Conservation (phyloP, 1,140 invertebrate species). For the Paralvinella palmiformis region DNA sequence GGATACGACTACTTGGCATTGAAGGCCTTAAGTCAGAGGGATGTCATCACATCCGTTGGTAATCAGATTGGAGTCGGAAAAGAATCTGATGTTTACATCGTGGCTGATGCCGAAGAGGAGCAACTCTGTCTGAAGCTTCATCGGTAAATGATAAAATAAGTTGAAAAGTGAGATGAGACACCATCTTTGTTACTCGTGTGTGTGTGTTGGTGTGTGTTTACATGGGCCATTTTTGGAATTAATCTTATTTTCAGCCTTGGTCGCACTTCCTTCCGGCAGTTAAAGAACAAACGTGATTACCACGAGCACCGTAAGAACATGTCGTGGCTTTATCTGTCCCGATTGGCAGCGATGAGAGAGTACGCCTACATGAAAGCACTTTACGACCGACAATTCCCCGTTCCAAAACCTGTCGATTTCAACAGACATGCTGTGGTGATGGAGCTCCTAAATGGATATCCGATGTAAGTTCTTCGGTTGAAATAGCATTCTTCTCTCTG, state of each 20-base stretch:
- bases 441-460: conserved; percentile 71
- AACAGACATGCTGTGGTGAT: conserved; percentile 96
- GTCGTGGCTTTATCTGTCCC: conserved; percentile 96
- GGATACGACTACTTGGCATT: conserved; percentile 97
- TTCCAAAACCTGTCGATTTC: conserved; percentile 89
- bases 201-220: neutral
- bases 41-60: conserved; percentile 79
- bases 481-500: no score
- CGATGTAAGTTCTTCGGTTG: conserved; percentile 49
- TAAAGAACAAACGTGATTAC: conserved; percentile 96
- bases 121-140: conserved; percentile 83
- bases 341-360: conserved; percentile 94
- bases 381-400: conserved; percentile 82
- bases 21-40: conserved; percentile 74
- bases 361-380: conserved; percentile 97
- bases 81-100: conserved; percentile 89
- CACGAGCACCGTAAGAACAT: conserved; percentile 80
- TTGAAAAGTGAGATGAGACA: neutral
- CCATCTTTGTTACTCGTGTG: neutral
- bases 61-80: conserved; percentile 99
- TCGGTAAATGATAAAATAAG: conserved; percentile 48
- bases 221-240: neutral
- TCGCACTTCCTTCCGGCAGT: conserved; percentile 90
- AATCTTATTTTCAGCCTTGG: conserved; percentile 64
- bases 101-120: conserved; percentile 66